Conservation (phyloP, 2,888 invertebrate genomes). For the Mamestra brassicae region DNA sequence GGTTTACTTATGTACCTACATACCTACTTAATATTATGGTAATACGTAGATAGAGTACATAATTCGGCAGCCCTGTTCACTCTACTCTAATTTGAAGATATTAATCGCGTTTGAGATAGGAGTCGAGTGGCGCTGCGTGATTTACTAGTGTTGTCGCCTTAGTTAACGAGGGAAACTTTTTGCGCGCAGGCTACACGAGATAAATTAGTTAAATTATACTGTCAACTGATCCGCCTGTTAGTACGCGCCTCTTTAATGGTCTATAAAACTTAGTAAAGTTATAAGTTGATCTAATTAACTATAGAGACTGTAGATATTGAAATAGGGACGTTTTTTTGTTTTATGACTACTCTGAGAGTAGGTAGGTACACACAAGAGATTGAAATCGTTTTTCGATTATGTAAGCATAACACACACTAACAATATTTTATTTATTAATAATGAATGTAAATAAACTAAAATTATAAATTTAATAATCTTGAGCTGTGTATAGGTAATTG, state of each 20-base stretch:
- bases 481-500: too few relatives aligned
- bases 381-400: background rate
- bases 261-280: constrained; percentile 37
- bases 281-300: constrained; percentile 30
- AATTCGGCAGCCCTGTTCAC: constrained; percentile 72
- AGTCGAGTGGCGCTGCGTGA: constrained; percentile 77
- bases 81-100: constrained; percentile 83
- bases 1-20: background rate
- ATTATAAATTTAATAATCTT: too few relatives aligned
- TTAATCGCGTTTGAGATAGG: constrained; percentile 82
- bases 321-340: background rate
- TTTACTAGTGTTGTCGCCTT: constrained; percentile 85
- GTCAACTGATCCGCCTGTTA: constrained; percentile 65
- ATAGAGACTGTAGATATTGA: background rate
- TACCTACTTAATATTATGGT: too few relatives aligned
- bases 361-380: background rate
- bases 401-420: background rate
- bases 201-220: constrained; percentile 83
- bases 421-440: background rate
- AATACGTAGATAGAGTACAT: constrained; percentile 47
- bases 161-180: constrained; percentile 87
- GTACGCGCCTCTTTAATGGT: constrained; percentile 41
- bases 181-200: constrained; percentile 78
- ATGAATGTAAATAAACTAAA: background rate
- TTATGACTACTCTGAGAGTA: background rate